These are phyloP conservation scores for Muricea muricata DNA, from an alignment of 92 coral and sea anemone species.

Conservation along the genomic window DNA sequence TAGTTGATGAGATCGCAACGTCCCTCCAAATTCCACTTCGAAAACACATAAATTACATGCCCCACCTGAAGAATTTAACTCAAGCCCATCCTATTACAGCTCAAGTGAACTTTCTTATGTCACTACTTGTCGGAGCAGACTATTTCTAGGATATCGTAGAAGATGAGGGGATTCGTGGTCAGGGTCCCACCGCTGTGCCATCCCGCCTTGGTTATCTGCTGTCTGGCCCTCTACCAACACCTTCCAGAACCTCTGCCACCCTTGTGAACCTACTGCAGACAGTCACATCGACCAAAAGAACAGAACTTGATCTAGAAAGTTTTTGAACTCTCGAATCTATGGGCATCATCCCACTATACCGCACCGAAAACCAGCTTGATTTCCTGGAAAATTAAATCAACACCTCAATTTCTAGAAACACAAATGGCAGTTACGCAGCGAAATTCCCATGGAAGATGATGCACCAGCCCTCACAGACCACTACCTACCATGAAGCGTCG, in stretches of 20 bases:
- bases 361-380: slow-evolving; percentile 6
- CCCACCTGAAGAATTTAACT: slow-evolving; percentile 48
- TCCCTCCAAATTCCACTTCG: slow-evolving; percentile 24
- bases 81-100: slow-evolving; percentile 52
- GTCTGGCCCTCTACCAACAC: slow-evolving; percentile 1
- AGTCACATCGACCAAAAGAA: slow-evolving; percentile 5
- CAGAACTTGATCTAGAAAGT: slow-evolving; percentile 20
- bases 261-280: not conserved
- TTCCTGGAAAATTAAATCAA: slow-evolving; percentile 50
- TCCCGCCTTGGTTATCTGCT: slow-evolving; percentile 49
- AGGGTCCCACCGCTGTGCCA: slow-evolving; percentile 62
- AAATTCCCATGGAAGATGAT: slow-evolving; percentile 70
- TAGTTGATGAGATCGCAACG: too few relatives aligned
- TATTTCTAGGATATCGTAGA: slow-evolving; percentile 51
- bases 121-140: slow-evolving; percentile 57
- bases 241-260: not conserved
- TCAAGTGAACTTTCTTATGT: slow-evolving; percentile 39
- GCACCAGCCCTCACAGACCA: slow-evolving; percentile 46
- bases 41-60: slow-evolving; percentile 18
- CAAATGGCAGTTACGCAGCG: slow-evolving; percentile 57
- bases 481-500: slow-evolving; percentile 40
- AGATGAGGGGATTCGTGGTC: slow-evolving; percentile 8
- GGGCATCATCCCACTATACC: slow-evolving; percentile 54
- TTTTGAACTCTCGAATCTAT: slow-evolving; percentile 55
- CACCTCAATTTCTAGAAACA: slow-evolving; percentile 45